Evolutionary conservation across 2,888 invertebrate genomes (phyloP).

Genomic region (Azorinus chamasolen): DNA sequence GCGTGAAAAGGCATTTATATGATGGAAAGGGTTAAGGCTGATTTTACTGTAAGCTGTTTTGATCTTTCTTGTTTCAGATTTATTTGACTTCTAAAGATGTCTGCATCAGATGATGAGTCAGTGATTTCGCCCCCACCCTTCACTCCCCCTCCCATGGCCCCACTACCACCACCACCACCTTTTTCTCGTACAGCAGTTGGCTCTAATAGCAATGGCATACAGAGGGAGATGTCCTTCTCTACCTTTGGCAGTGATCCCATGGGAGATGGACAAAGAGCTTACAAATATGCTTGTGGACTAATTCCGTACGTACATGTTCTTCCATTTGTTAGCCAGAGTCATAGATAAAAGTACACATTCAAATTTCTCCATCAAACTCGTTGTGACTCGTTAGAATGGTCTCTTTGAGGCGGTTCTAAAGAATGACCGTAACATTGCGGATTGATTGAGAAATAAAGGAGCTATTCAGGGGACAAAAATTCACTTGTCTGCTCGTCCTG

Average conservation of each 20-base stretch:
- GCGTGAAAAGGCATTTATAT: too few relatives aligned
- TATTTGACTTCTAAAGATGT: slow-evolving; percentile 16
- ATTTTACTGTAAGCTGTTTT: too few relatives aligned
- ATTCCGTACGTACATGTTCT: slow-evolving; percentile 63
- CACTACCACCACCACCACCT: slow-evolving; percentile 50
- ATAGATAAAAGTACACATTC: too few relatives aligned
- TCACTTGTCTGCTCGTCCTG: too few relatives aligned
- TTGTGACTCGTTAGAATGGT: too few relatives aligned
- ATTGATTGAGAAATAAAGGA: too few relatives aligned
- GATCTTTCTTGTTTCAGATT: not conserved
- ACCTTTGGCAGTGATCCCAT: slow-evolving; percentile 45
- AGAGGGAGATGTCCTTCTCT: slow-evolving; percentile 38
- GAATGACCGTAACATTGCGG: too few relatives aligned
- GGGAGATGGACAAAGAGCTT: slow-evolving; percentile 59
- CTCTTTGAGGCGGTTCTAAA: too few relatives aligned
- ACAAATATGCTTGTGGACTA: slow-evolving; percentile 58
- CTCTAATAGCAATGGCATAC: slow-evolving; percentile 53
- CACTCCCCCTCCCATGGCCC: slow-evolving; percentile 50
- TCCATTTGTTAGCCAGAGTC: too few relatives aligned
- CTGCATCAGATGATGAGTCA: slow-evolving; percentile 54
- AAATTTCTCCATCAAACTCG: too few relatives aligned
- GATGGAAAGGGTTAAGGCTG: too few relatives aligned
- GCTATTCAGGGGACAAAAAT: too few relatives aligned
- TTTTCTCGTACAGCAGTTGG: slow-evolving; percentile 46
- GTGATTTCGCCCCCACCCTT: slow-evolving; percentile 51